These are phyloP conservation scores for Abrostola tripartita DNA, from an alignment of 2,888 invertebrate genomes.

Conservation along the genomic window DNA sequence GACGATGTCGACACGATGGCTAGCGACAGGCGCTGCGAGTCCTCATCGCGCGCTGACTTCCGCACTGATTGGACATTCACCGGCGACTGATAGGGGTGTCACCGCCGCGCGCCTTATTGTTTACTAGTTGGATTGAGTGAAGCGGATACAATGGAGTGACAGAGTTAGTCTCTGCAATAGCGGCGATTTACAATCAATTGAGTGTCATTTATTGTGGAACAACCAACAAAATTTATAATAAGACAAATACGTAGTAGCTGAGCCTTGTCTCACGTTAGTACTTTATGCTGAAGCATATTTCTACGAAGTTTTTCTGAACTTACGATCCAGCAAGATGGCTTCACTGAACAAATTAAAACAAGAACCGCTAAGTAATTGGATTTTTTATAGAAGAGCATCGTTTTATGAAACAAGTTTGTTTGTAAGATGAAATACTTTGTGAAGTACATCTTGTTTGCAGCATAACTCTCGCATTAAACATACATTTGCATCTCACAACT, in stretches of 20 bases:
- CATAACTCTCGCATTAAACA: constrained; percentile 26
- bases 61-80: constrained; percentile 22
- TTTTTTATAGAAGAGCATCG: not conserved
- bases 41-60: not conserved
- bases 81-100: not conserved
- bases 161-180: constrained; percentile 15
- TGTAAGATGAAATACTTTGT: constrained; percentile 8
- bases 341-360: not conserved
- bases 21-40: not conserved
- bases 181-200: constrained; percentile 28
- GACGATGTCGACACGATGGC: constrained; percentile 3
- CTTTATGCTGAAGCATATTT: too few species aligned
- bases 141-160: constrained; percentile 33
- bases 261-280: too few species aligned
- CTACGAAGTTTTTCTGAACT: too few species aligned
- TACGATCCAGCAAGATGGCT: not conserved
- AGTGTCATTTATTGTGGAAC: constrained; percentile 32
- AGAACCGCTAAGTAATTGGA: not conserved
- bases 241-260: too few species aligned
- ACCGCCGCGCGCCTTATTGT: constrained; percentile 6
- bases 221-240: too few species aligned
- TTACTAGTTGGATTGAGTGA: constrained; percentile 5
- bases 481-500: constrained; percentile 19
- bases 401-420: constrained; percentile 37
- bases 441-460: constrained; percentile 21